Conservation (phyloP, 1,140 invertebrate genomes). For the Euura lappo region DNA sequence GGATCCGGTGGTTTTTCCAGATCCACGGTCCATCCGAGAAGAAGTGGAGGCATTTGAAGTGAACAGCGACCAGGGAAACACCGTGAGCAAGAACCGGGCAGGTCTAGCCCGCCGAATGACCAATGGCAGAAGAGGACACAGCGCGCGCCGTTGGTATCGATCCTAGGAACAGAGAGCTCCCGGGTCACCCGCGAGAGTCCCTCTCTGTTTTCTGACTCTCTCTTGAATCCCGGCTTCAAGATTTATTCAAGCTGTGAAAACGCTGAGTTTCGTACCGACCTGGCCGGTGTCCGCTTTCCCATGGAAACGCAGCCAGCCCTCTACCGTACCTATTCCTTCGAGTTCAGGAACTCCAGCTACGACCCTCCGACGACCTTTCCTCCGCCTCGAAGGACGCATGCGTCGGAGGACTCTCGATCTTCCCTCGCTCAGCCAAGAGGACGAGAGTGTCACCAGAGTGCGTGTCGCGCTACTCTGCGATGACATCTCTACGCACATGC, state of each 20-base stretch:
- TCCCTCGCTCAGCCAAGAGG: constrained; percentile 13
- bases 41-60: too few relatives aligned
- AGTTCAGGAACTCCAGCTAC: not conserved
- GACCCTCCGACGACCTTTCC: constrained; percentile 34
- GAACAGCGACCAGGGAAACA: too few relatives aligned
- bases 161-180: constrained; percentile 49
- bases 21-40: too few relatives aligned
- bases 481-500: constrained; percentile 58
- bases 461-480: constrained; percentile 39
- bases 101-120: constrained; percentile 56
- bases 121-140: constrained; percentile 58
- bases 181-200: constrained; percentile 47
- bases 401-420: constrained; percentile 22
- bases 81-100: constrained; percentile 35
- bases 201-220: not conserved
- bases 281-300: constrained; percentile 37
- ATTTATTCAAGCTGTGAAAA: constrained; percentile 6
- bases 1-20: too few relatives aligned
- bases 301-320: constrained; percentile 12
- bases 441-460: constrained; percentile 41
- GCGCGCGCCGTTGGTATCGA: constrained; percentile 57
- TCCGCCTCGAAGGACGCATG: constrained; percentile 26
- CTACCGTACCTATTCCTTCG: constrained; percentile 10
- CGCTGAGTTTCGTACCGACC: not conserved
- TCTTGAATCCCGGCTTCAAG: not conserved